A percentile compares a stretch with the other conserved stretches of the same genome.
Evolutionary conservation across 2,888 invertebrate genomes (phyloP).

Genomic region (Erynnis tages): DNA sequence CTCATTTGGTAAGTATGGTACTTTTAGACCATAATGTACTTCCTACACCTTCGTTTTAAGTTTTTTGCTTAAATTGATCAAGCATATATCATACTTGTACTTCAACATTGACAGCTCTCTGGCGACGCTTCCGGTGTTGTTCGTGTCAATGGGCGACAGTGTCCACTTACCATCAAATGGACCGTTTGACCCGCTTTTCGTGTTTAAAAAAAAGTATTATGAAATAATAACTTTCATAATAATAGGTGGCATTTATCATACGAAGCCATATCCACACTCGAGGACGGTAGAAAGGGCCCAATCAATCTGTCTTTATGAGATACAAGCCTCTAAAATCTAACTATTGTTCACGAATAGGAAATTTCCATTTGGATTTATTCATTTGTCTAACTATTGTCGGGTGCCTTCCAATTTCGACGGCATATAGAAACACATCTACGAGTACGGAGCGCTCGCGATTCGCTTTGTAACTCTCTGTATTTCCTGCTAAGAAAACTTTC

Average conservation of each 20-base stretch:
- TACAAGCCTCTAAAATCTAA: slow-evolving; percentile 79
- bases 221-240: too few relatives aligned
- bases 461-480: slow-evolving; percentile 17
- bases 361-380: slow-evolving; percentile 81
- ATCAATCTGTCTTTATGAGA: slow-evolving; percentile 80
- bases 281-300: slow-evolving; percentile 62
- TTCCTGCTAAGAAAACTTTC: slow-evolving; percentile 28
- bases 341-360: slow-evolving; percentile 80
- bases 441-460: slow-evolving; percentile 33
- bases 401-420: slow-evolving; percentile 57
- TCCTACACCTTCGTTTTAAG: too few relatives aligned
- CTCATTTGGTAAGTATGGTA: too few relatives aligned
- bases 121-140: too few relatives aligned
- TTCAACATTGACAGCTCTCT: too few relatives aligned
- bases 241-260: slow-evolving; percentile 2
- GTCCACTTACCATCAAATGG: too few relatives aligned
- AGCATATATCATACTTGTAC: too few relatives aligned
- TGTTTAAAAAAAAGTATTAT: too few relatives aligned
- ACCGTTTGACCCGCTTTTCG: too few relatives aligned
- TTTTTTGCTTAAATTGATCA: too few relatives aligned
- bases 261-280: slow-evolving; percentile 53
- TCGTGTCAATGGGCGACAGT: too few relatives aligned
- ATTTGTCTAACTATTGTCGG: slow-evolving; percentile 79
- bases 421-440: slow-evolving; percentile 45
- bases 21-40: too few relatives aligned